Evolutionary conservation across 1,140 invertebrate genomes (phyloP).

Genomic region (Zaprionus nigranus): DNA sequence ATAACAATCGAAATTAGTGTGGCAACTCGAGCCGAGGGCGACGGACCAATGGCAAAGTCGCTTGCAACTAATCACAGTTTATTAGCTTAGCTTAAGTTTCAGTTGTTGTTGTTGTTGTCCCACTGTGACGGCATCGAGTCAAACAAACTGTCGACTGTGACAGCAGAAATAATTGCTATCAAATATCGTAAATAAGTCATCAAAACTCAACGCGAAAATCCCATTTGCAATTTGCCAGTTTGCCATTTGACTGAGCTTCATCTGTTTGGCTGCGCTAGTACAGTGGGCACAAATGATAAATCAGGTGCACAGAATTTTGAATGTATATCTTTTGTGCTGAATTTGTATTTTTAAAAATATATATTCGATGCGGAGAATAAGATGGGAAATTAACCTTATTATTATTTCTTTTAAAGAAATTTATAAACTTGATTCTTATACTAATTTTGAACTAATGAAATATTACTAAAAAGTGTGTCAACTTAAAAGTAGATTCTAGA

Average conservation of each 20-base stretch:
- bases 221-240: slow-evolving; percentile 7
- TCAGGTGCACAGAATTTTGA: background rate
- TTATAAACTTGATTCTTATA: background rate
- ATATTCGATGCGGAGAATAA: too few relatives aligned
- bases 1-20: slow-evolving; percentile 71
- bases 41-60: slow-evolving; percentile 39
- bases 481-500: too few relatives aligned
- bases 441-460: too few relatives aligned
- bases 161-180: slow-evolving; percentile 58
- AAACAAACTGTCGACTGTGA: slow-evolving; percentile 37
- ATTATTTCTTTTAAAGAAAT: too few relatives aligned
- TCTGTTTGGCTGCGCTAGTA: slow-evolving; percentile 6
- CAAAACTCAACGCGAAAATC: slow-evolving; percentile 35
- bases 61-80: slow-evolving; percentile 74
- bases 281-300: slow-evolving; percentile 15
- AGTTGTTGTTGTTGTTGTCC: slow-evolving; percentile 18
- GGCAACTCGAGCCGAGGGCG: slow-evolving; percentile 34
- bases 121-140: slow-evolving; percentile 28
- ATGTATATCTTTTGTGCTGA: background rate
- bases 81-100: slow-evolving; percentile 46
- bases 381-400: too few relatives aligned
- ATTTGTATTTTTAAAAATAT: background rate
- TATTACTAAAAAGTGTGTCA: too few relatives aligned
- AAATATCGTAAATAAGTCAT: slow-evolving; percentile 69
- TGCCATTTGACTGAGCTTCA: background rate